Evolutionary conservation across 2,888 invertebrate species (phyloP).

Genomic region (Zaprionus lineosus): DNA sequence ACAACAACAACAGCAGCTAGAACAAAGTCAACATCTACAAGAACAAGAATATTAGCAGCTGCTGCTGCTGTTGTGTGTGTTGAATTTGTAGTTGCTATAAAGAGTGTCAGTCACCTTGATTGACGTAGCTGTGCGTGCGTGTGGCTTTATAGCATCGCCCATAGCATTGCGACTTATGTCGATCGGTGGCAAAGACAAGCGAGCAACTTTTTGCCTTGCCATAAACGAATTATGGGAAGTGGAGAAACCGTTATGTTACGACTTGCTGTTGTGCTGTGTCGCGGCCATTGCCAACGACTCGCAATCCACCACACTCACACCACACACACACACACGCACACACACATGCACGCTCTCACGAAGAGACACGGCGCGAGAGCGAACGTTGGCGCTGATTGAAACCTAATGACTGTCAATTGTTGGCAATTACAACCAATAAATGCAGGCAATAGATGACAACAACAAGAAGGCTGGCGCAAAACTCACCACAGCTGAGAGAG

Average conservation of each 20-base stretch:
- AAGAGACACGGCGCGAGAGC: slow-evolving; percentile 6
- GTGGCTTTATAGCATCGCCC: slow-evolving; percentile 4
- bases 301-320: slow-evolving; percentile 48
- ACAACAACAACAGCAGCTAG: too few species aligned
- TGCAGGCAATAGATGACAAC: slow-evolving; percentile 65
- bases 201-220: slow-evolving; percentile 12
- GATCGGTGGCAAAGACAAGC: neutral
- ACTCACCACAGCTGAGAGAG: slow-evolving; percentile 41
- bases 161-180: too few species aligned
- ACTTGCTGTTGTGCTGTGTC: too few species aligned
- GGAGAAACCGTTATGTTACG: slow-evolving; percentile 49
- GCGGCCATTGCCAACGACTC: slow-evolving; percentile 58
- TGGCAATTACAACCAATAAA: slow-evolving; percentile 81
- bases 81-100: slow-evolving; percentile 35
- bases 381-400: slow-evolving; percentile 66
- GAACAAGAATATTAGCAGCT: too few species aligned
- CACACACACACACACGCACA: neutral
- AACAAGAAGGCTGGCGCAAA: slow-evolving; percentile 22
- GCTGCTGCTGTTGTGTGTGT: slow-evolving; percentile 18
- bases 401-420: slow-evolving; percentile 81
- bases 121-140: neutral
- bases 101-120: neutral
- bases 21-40: too few species aligned
- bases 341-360: too few species aligned
- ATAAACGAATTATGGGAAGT: slow-evolving; percentile 57